Conservation (phyloP, 2,113 vertebrate genomes). For the Pseudopodoces humilis region DNA sequence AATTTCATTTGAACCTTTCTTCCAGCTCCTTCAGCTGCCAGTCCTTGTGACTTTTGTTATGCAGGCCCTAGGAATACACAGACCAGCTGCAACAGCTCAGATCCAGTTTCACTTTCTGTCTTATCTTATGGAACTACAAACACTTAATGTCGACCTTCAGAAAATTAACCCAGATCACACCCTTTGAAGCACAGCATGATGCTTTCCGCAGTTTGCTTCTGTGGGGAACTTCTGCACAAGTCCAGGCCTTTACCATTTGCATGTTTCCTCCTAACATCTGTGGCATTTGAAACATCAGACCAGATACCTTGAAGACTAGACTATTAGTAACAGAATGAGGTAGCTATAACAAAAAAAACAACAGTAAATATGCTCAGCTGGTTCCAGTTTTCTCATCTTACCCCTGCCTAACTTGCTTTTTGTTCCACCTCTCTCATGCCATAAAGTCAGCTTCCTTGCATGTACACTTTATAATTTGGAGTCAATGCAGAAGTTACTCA, state of each 20-base stretch:
- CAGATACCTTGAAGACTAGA: not conserved
- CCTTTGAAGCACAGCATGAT: not conserved
- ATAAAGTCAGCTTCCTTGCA: not conserved
- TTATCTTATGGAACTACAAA: not conserved
- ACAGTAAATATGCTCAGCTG: not conserved
- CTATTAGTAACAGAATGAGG: not conserved
- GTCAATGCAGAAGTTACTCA: not conserved
- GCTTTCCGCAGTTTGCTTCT: not conserved
- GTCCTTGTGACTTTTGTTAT: not conserved
- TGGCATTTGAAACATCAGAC: not conserved
- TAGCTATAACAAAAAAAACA: not conserved
- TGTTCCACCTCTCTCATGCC: not conserved
- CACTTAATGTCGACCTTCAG: not conserved
- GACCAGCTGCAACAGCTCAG: not conserved
- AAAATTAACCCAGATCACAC: not conserved
- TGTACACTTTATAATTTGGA: not conserved
- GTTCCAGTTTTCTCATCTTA: not conserved
- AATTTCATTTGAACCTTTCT: not conserved
- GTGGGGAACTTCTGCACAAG: not conserved
- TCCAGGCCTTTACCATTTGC: not conserved
- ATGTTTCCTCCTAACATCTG: not conserved
- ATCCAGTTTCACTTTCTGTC: not conserved
- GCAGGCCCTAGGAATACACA: not conserved
- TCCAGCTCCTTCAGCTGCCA: not conserved
- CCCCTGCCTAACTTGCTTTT: not conserved